Base-by-base conservation (phyloP, 2,797 vertebrate genomes). In the Gallinago stenura region DNA sequence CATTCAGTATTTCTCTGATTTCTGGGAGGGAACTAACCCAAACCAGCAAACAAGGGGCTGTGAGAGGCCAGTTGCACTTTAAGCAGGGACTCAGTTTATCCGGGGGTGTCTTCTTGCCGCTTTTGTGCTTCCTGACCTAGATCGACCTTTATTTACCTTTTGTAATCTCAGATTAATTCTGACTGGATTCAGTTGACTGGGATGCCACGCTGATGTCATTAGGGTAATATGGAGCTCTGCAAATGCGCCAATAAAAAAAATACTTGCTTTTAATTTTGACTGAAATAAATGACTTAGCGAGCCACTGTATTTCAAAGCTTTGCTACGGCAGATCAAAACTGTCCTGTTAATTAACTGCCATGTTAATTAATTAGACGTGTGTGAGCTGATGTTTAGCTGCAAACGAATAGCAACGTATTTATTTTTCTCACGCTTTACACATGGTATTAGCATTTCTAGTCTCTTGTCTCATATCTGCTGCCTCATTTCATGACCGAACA, bases 271-370 rank as follows among this genome's bases (percentile, higher is more conserved):
- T 93, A 83, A 68, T 91, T 94, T 94, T 93, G 57, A 65, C 64
- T 61, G 89, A 89, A 93, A 89, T 80, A 75, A 83, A 78, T 33
- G 16, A 81, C 57, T 85, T 83, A 64, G 68, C 0, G 0, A 93
- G 88, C 22, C 69, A 82, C 62, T 61, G 65, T 10, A 80, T 95
- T 91, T 95, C 82, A 97, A 93, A 97, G 92, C 76, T 93, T 94
- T 95, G 64, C 50, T 91, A 86, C 3, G 24, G 84, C 57, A 95
- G 87, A 96, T 96, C 94, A 97, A 96, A 97, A 94, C 87, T 87
- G 61, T 89, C 93, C 75, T 87, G 68, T 89, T 97, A 96, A 96
- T 96, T 96, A 97, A 94, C 81, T 96, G 91, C 91, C 87, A 56
- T 78, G 68, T 89, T 96, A 96, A 96, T 95, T 96, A 96, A 91